A percentile compares a stretch with the other conserved stretches of the same genome.
phyloP scores from a whole-genome alignment of 2,797 vertebrate species.

The Myoxocephalus aenaeus region DNA sequence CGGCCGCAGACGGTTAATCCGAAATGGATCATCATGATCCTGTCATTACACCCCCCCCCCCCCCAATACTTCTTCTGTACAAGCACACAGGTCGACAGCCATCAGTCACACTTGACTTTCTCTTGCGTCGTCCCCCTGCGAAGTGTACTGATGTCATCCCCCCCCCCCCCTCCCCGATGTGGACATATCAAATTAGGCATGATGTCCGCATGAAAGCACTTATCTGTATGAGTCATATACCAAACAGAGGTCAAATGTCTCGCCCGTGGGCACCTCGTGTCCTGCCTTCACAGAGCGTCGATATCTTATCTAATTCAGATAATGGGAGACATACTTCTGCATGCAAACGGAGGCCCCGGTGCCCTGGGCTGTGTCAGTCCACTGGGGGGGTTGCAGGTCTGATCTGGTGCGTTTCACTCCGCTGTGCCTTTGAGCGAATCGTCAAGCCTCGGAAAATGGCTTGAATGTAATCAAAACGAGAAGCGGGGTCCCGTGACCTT shows the following conservation, averaged over 20 bases:
- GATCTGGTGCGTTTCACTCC: background rate
- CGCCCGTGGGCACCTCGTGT: conserved; percentile 19
- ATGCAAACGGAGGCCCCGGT: conserved; percentile 24
- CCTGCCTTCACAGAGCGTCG: conserved; percentile 19
- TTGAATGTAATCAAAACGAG: background rate
- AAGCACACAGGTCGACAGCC: conserved; percentile 32
- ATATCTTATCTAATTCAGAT: conserved; percentile 59
- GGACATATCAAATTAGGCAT: conserved; percentile 72
- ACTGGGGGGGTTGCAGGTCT: conserved; percentile 4
- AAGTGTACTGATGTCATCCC: conserved; percentile 65
- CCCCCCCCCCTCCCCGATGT: conserved; percentile 30
- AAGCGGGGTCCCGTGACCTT: conserved; percentile 36
- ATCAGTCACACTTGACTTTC: conserved; percentile 33
- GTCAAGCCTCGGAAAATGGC: background rate
- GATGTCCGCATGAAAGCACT: conserved; percentile 68
- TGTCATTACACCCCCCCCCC: background rate
- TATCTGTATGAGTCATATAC: conserved; percentile 69
- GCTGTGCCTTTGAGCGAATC: background rate
- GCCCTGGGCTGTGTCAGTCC: conserved; percentile 22
- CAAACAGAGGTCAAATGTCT: conserved; percentile 61
- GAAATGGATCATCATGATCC: conserved; percentile 37
- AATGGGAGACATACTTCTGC: conserved; percentile 29
- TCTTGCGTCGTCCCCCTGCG: conserved; percentile 9
- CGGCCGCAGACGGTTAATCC: conserved; percentile 31
- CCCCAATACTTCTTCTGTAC: conserved; percentile 14